A percentile compares a stretch with the other conserved stretches of the same genome.
phyloP scores from a whole-genome alignment of 2,888 invertebrate genomes.

The Drosophila eohydei region DNA sequence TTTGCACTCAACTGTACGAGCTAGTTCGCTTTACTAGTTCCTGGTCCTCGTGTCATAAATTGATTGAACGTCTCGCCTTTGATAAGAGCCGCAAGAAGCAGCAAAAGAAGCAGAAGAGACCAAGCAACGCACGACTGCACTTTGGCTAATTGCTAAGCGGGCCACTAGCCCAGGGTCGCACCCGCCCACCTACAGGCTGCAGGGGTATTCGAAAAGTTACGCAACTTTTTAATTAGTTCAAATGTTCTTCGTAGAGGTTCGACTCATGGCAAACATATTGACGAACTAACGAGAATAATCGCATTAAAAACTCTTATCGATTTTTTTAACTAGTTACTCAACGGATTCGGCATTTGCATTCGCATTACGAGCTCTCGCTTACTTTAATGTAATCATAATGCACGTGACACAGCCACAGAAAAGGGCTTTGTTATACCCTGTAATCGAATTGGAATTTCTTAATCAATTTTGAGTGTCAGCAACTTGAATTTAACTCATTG shows the following conservation, averaged over 20 bases:
- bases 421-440: slow-evolving; percentile 10
- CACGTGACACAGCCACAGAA: slow-evolving; percentile 35
- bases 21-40: slow-evolving; percentile 1
- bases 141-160: slow-evolving; percentile 61
- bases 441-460: neutral
- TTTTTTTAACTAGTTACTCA: slow-evolving; percentile 41
- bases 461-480: no score
- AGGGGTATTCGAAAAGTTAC: slow-evolving; percentile 46
- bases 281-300: slow-evolving; percentile 22
- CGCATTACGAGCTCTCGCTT: slow-evolving; percentile 8
- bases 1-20: slow-evolving; percentile 52
- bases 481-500: neutral
- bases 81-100: slow-evolving; percentile 23
- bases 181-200: no score
- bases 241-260: slow-evolving; percentile 45
- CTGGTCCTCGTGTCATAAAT: slow-evolving; percentile 31
- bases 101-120: neutral
- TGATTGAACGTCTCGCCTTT: slow-evolving; percentile 37
- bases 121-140: slow-evolving; percentile 47
- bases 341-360: slow-evolving; percentile 41
- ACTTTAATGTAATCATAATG: slow-evolving; percentile 39
- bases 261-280: slow-evolving; percentile 10
- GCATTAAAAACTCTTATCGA: slow-evolving; percentile 45
- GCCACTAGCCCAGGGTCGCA: slow-evolving; percentile 24
- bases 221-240: slow-evolving; percentile 68